Conservation (phyloP, 2,888 invertebrate species). For the Nymphalis urticae region DNA sequence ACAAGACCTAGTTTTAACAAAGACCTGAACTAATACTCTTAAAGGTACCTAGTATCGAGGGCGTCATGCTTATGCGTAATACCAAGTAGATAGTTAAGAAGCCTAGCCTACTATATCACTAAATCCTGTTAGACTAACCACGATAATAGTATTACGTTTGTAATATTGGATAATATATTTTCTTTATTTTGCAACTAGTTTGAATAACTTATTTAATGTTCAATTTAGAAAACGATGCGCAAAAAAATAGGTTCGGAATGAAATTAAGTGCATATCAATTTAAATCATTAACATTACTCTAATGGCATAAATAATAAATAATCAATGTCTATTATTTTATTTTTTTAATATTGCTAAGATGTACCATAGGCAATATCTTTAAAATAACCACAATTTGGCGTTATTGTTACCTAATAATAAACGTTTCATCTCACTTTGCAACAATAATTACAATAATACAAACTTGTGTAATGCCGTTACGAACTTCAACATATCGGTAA, state of each 20-base stretch:
- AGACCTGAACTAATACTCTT: conserved; percentile 68
- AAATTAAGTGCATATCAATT: background rate
- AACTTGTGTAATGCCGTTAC: no score
- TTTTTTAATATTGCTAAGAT: no score
- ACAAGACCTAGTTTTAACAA: conserved; percentile 25
- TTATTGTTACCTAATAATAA: no score
- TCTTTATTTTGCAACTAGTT: background rate
- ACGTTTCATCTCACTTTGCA: no score
- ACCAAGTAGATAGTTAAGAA: conserved; percentile 65
- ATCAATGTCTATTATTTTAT: no score
- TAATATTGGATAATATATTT: conserved; percentile 32
- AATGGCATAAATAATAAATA: no score
- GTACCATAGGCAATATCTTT: no score
- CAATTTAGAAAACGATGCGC: no score
- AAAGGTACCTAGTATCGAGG: conserved; percentile 54
- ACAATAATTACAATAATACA: no score
- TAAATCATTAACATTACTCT: no score
- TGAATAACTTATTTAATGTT: background rate
- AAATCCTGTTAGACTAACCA: conserved; percentile 65
- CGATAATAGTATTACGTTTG: conserved; percentile 48
- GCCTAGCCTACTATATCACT: conserved; percentile 64
- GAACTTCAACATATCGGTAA: no score
- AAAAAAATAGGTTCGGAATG: background rate
- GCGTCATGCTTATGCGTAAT: conserved; percentile 70
- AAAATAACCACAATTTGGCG: no score